These are phyloP conservation scores for Tyria jacobaeae DNA, from an alignment of 2,888 invertebrate genomes.

Conservation along the genomic window DNA sequence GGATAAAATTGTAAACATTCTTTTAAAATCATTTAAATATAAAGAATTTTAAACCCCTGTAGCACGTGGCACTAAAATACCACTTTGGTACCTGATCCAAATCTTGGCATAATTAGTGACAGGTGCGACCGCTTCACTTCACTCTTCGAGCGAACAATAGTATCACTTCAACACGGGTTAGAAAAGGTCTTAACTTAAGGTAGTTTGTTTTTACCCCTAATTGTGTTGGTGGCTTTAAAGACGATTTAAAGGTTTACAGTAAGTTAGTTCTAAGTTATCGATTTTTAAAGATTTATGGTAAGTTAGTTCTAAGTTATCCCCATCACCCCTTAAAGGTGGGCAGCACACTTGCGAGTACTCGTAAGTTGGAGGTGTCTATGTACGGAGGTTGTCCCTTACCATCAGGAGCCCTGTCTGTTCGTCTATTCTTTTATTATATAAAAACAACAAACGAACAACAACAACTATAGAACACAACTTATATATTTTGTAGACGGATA, in stretches of 20 bases:
- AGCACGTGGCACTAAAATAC: slow-evolving; percentile 27
- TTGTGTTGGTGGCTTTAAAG: not conserved
- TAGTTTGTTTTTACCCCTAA: slow-evolving; percentile 2
- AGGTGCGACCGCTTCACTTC: slow-evolving; percentile 16
- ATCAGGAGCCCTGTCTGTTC: no score
- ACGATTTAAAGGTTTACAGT: not conserved
- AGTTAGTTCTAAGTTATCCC: no score
- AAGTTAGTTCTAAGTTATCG: not conserved
- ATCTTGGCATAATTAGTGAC: slow-evolving; percentile 41
- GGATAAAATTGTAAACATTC: no score
- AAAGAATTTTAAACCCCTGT: slow-evolving; percentile 2
- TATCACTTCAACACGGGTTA: not conserved
- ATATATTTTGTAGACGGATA: no score
- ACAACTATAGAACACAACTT: no score
- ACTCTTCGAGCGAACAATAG: slow-evolving; percentile 10
- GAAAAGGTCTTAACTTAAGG: slow-evolving; percentile 4
- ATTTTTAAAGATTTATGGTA: not conserved
- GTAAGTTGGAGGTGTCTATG: no score
- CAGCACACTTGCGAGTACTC: no score
- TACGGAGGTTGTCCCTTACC: no score
- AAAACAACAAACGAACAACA: no score
- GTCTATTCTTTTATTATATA: no score
- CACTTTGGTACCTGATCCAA: slow-evolving; percentile 24
- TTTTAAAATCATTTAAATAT: not conserved
- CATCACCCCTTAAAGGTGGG: no score